Base-by-base conservation (phyloP, 2,797 vertebrate genomes). In the Paguma larvata region DNA sequence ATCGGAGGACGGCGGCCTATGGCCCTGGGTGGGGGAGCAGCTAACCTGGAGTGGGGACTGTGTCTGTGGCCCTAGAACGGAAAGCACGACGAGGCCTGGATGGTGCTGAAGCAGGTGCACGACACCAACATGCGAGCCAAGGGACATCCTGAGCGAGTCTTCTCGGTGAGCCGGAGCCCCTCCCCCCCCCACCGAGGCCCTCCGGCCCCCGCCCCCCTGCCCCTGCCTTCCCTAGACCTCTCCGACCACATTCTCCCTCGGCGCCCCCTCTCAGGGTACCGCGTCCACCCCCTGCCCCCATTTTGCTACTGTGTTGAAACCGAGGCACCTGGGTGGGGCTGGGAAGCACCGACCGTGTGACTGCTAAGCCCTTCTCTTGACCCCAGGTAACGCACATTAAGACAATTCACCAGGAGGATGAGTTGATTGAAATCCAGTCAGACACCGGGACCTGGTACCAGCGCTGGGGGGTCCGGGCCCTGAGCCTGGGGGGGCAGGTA, bases 51-150 rank as follows among this genome's bases (percentile, higher is more conserved):
- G 18, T 62, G 51, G 75, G 86, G 62, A 32, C 77, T 86, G 11
- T 94, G 30, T 96, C 56, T 96, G 79, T 82, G 94, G 41, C 89
- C 80, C 13, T 98, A 99, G 99, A 99, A 99, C 0, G 99, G 99
- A 85, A 99, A 99, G 94, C 99, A 99, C 0, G 99, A 99, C 0
- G 99, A 99, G 97, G 99, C 99, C 27, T 99, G 99, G 99, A 99
- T 99, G 99, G 99, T 99, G 91, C 99, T 99, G 98, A 99, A 99
- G 98, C 99, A 99, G 98, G 99, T 99, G 87, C 99, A 99, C 0
- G 99, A 99, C 98, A 99, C 99, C 98, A 99, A 99, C 99, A 99
- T 99, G 99, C 98, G 99, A 94, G 99, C 99, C 95, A 99, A 99
- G 98, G 99, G 99, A 12, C 99, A 99, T 96, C 99, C 99, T 0